phyloP scores from a whole-genome alignment of 2,113 vertebrate genomes.

The Gymnocephalus cernua region DNA sequence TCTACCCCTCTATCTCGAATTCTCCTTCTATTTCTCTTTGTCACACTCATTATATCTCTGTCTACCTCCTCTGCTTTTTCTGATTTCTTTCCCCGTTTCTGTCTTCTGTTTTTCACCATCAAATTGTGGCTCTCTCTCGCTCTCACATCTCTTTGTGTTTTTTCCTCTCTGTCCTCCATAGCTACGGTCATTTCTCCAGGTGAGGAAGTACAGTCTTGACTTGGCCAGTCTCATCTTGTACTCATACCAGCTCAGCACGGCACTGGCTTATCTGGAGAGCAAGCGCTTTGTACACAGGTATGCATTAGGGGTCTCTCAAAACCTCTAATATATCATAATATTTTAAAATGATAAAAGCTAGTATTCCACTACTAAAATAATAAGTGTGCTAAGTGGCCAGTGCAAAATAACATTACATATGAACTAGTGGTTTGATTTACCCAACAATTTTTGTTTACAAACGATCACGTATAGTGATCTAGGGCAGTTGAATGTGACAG shows the following conservation, averaged over 20 bases:
- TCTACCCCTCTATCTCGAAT: neutral
- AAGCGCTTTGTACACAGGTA: conserved; percentile 99
- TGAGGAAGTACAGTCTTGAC: conserved; percentile 96
- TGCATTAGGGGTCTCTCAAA: neutral
- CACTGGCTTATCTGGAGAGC: conserved; percentile 97
- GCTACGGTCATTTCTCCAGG: conserved; percentile 96
- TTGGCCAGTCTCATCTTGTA: conserved; percentile 95
- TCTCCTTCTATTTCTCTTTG: neutral
- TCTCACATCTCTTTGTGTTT: neutral
- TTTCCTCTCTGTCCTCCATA: conserved; percentile 64
- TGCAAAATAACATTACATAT: neutral
- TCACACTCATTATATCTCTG: neutral
- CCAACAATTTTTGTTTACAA: neutral
- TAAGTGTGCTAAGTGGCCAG: neutral
- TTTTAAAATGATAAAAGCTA: neutral
- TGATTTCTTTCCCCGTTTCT: neutral
- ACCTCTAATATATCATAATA: neutral
- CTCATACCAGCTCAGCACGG: conserved; percentile 96
- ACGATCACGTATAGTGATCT: neutral
- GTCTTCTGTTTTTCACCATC: neutral
- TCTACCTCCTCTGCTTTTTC: neutral
- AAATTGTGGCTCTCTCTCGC: neutral
- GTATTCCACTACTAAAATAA: neutral
- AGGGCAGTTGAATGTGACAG: neutral
- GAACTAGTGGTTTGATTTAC: neutral